Base-by-base conservation (phyloP, 2,888 invertebrate genomes). In the Reticulitermes lucifugus region DNA sequence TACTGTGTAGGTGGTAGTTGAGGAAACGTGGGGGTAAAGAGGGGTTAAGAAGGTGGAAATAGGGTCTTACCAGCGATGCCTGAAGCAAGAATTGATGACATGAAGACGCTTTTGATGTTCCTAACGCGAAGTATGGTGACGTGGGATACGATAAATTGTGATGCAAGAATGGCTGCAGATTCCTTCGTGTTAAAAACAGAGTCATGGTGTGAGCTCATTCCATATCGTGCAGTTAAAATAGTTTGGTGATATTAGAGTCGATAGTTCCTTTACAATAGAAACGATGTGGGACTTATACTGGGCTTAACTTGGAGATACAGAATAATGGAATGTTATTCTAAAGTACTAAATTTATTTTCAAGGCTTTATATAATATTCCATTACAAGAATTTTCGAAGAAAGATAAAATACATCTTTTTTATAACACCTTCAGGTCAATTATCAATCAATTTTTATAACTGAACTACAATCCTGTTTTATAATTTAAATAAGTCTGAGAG, bases 11-110 rank as follows among this genome's bases (percentile, higher is more conserved):
- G 9, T 9, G 29, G 10, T 1, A n/a, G 12, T 29, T 29, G 12
- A 25, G n/a, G 25, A 65, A 29, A 0, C 21, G 22, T 10, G 46
- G 77, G 46, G 12, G 73, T 1, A 35, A 41, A 21, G 21, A 22
- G 73, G 21, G 43, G 77, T 77, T 77, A 77, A 77, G 77, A 77
- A 77, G 46, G 77, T 77, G 77, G 77, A 77, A 77, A 77, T 77
- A 46, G 46, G 46, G 46, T 51, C 77, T 77, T 46, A 46, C 43
- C 43, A 43, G 35, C 41, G 75, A 41, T 46, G 77, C 77, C 46
- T 51, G n/a, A 43, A 77, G 77, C 77, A 77, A 46, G 77, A 77
- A 77, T 77, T 77, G 43, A 77, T 77, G 77, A 77, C 51, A 77
- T 77, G 46, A 77, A 77, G 77, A 77, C n/a, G 77, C 51, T 46